These are phyloP conservation scores for Microchrysa polita DNA, from an alignment of 2,888 invertebrate genomes.

Conservation along the genomic window DNA sequence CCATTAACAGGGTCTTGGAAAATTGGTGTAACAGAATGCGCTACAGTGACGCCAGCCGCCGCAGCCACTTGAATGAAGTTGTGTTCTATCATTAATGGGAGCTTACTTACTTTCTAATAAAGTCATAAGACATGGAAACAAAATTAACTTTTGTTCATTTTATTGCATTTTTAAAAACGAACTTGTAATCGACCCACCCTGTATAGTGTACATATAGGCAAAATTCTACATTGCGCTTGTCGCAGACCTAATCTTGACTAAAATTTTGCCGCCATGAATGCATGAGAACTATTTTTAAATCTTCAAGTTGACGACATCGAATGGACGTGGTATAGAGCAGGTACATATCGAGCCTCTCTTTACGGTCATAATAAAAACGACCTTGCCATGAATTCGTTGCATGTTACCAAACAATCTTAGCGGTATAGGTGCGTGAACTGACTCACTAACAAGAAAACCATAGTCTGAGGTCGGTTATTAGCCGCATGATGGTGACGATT, in stretches of 20 bases:
- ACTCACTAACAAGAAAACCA: neutral
- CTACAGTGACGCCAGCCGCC: no score
- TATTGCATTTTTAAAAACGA: no score
- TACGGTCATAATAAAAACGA: conserved; percentile 17
- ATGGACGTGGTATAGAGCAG: neutral
- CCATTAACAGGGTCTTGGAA: no score
- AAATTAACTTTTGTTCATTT: no score
- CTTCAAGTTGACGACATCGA: neutral
- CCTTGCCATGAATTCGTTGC: conserved; percentile 4
- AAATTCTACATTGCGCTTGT: no score
- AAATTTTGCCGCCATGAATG: neutral
- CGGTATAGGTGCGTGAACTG: conserved; percentile 2
- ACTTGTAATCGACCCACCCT: no score
- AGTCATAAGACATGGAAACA: no score
- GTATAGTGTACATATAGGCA: no score
- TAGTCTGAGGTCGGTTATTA: neutral
- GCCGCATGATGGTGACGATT: neutral
- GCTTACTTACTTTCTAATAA: no score
- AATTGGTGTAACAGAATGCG: no score
- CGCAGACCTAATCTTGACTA: neutral
- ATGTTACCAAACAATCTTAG: neutral
- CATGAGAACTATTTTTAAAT: conserved; percentile 1
- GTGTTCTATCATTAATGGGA: no score
- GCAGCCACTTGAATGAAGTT: no score
- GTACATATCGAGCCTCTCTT: neutral